Evolutionary conservation across 2,797 vertebrate genomes (phyloP), one percentile per base, ranked within the genome.

Genomic region (Typhlichthys subterraneus): DNA sequence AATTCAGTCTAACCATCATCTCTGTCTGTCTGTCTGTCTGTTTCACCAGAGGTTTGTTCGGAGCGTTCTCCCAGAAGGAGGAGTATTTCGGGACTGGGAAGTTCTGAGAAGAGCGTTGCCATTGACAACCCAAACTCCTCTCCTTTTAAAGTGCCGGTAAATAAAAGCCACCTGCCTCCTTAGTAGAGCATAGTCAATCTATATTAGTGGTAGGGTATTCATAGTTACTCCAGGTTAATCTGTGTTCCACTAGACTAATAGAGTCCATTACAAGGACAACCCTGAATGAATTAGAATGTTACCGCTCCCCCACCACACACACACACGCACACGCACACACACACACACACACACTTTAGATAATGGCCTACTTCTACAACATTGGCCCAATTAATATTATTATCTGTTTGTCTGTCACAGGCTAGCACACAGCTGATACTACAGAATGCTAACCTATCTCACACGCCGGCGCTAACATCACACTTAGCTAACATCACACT

Each of bases 121-220:
- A 91, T 94, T 72, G 96, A 98, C 62, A 92, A 87, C 56, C 90
- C 95, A 0, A 96, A 90, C 87, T 94, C 95, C 4, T 98, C 97
- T 53, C 96, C 96, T 15, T 99, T 98, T 84, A 97, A 94, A 95
- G 96, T 98, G 33, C 93, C 95, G 70, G 97, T 97, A 91, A 96
- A 95, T 75, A 1, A 19, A 14, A 5, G 38, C 14, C 14, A 19
- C 2, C 7, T 10, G 7, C 33, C 48, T 14, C 48, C 48, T 14
- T 14, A 49, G 5, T 49, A 2, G 13, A 13, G 1, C 6, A 6
- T 49, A 14, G 48, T 49, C n/a, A 38, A 38, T 38, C 33, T 38
- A 38, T 5, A 38, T 38, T 5, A 38, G 7, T 38, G 7, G 33
- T 38, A 38, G 33, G 33, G 33, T 38, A 38, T 6, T 38, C 33